Base-by-base conservation (phyloP, 2,797 vertebrate genomes). In the Huso huso region DNA sequence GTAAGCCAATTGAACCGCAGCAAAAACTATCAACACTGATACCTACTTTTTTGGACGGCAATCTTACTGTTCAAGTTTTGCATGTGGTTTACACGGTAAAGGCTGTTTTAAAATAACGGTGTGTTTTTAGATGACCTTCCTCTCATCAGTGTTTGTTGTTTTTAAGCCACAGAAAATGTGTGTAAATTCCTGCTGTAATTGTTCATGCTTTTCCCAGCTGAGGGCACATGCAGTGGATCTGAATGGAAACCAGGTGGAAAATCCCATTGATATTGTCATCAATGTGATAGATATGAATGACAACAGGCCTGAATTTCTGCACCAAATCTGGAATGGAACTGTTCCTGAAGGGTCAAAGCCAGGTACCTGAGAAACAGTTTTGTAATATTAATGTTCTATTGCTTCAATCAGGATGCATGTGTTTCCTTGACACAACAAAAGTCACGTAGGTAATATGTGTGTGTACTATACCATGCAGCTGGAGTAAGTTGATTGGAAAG, bases 241-340 rank as follows among this genome's bases (percentile, higher is more conserved):
- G 78, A 99, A 98, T 63, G 96, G 96, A 76, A 99, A 99, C 84
- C 95, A 98, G 76, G 95, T 99, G 79, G 96, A 99, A 84, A 99
- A 96, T 81, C 96, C 95, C 52, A 94, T 97, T 72, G 95, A 99
- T 79, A 96, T 99, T 62, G 90, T 94, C 83, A 97, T 99, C 89
- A 98, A 98, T 74, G 96, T 99, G 62, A 99, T 98, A 77, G 96
- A 99, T 83, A 96, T 97, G 94, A 99, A 99, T 69, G 96, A 99
- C 86, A 99, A 99, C 78, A 91, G 96, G 64, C 96, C 96, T 0
- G 95, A 98, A 81, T 99, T 99, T 82, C 82, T 90, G 69, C 93
- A 99, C 78, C 95, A 95, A 73, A 92, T 96, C 77, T 99, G 94
- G 94, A 99, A 98, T 62, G 95, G 96, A 68, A 91, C 89, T 1